Percentiles rank a stretch among this genome's conserved stretches.
Conservation (phyloP, 2,888 invertebrate genomes). For the Labia minor region DNA sequence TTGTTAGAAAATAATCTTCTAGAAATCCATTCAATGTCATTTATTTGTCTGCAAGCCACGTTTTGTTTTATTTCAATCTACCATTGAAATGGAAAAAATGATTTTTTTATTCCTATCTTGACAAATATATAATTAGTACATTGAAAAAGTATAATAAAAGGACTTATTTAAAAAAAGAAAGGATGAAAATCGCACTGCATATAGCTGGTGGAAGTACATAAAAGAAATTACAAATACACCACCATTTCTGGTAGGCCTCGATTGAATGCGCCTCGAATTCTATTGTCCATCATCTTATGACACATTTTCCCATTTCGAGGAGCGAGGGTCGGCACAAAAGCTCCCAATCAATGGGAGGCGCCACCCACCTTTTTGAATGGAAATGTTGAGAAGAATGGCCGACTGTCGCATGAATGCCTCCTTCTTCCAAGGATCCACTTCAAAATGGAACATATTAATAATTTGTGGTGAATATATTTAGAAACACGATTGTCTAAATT, state of each 20-base stretch:
- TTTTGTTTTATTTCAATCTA: too few relatives aligned
- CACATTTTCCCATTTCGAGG: not conserved
- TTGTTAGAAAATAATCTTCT: too few relatives aligned
- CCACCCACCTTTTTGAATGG: not conserved
- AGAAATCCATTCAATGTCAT: too few relatives aligned
- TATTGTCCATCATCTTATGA: slow-evolving; percentile 4
- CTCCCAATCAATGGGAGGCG: slow-evolving; percentile 2
- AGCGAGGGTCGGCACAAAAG: not conserved
- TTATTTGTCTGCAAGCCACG: too few relatives aligned
- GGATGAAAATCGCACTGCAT: not conserved
- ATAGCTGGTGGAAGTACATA: not conserved
- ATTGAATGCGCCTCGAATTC: slow-evolving; percentile 7
- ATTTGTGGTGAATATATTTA: not conserved
- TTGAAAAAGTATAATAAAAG: too few relatives aligned
- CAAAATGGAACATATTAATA: slow-evolving; percentile 13
- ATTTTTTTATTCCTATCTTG: too few relatives aligned
- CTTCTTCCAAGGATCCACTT: not conserved
- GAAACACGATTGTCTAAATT: slow-evolving; percentile 13
- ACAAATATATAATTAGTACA: too few relatives aligned
- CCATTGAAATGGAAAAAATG: too few relatives aligned
- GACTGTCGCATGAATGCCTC: not conserved
- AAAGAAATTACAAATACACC: slow-evolving; percentile 1
- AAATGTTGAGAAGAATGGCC: not conserved
- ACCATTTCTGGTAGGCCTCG: not conserved
- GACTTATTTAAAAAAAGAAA: not conserved